Base-by-base conservation (phyloP, 2,888 invertebrate genomes). In the Standfussiana lucernea region DNA sequence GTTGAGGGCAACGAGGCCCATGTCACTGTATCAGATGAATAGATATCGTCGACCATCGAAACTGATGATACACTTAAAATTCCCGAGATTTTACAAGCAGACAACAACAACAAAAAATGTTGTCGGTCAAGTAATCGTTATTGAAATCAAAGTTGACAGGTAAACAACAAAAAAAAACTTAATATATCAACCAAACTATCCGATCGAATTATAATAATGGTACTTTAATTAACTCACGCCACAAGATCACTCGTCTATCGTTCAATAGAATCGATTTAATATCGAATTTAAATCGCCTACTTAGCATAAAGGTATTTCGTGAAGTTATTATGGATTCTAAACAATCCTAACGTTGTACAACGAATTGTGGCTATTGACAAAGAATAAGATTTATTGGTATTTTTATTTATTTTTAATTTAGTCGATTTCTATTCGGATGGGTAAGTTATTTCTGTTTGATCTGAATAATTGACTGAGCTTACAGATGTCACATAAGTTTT, bases 251-350 rank as follows among this genome's bases (percentile, higher is more conserved):
- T 89, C 84, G 87, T 53, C 82, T 75, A 87, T 85, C 86, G 80
- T 82, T 87, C 84, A 84, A 86, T 75, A 35, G 82, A 84, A 87
- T 89, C 90, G 87, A 85, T 88, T 87, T 86, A 75, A 87, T 88
- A 89, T 89, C 88, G 91, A 89, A 91, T 91, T 88, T 87, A 89
- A 92, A 91, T 91, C 89, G 89, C 82, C 84, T 82, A 79, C 88
- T 92, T 91, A 88, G 40, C 90, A 91, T 92, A 88, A 80, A 83
- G 82, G 79, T 79, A 79, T 81, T 85, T 86, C 84, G 84, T 85
- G 75, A 77, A 73, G 81, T 88, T 87, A 83, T 87, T 86, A 88
- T 86, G 83, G 86, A 88, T 88, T 88, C 83, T 83, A 85, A 88
- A 88, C 86, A 86, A 88, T 88, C 50, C 79, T 32, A 79, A 79